Evolutionary conservation across 2,888 invertebrate species (phyloP), one percentile per base, ranked within the genome.

Genomic region (Acrobeloides nanus): DNA sequence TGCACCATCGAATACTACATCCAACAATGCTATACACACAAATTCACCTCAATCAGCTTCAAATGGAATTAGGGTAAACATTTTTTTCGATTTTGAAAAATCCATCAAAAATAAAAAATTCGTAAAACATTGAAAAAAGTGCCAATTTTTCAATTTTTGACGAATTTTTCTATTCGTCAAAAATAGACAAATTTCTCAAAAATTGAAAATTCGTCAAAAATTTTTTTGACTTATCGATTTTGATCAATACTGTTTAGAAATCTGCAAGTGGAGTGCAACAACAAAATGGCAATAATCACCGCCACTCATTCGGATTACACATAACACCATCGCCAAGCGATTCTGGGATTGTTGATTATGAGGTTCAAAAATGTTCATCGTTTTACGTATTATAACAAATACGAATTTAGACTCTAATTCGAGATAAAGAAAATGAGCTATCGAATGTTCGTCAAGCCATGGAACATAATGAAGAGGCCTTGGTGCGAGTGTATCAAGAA

Each of bases 291-390:
- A 15, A 10, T 10, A 29, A 29, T 29, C 29, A 15, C 7, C 37
- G 40, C 10, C 12, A 38, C 8, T 35, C 44, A 8, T 17, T 23
- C 23, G 61, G 47, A 8, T 44, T 64, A 18, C 69, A 69, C 53
- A 60, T 69, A 25, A 69, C 69, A 7, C 69, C 68, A 6, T 68
- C 67, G n/a, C 69, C 69, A 5, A 57, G 57, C 31, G 69, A 69
- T 49, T 63, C 63, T n/a, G 69, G 69, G 41, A 69, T 69, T 35
- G 63, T 69, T 33, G 69, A 69, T 43, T 70, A 61, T 49, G 69
- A 69, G 56, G 64, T 40, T 18, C 10, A 15, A n/a, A 8, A 34
- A 17, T 42, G 38, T 15, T 18, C 5, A 45, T 45, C 18, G n/a
- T n/a, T n/a, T n/a, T n/a, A n/a, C 12, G 31, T 7, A 2, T 21